phyloP scores from a whole-genome alignment of 1,140 invertebrate genomes.

The Cyrtorhinus lividipennis region DNA sequence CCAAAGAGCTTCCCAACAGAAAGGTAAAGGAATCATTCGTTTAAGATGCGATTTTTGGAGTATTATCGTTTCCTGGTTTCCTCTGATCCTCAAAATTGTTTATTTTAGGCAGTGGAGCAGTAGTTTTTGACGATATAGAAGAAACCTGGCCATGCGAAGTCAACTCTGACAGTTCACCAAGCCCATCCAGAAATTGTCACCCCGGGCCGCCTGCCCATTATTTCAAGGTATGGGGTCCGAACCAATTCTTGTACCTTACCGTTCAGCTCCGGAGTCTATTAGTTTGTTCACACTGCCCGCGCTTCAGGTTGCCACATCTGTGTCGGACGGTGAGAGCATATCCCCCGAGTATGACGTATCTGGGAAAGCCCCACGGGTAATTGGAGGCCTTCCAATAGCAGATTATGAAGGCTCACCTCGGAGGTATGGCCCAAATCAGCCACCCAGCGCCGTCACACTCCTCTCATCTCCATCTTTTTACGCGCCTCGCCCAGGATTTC shows the following conservation, averaged over 20 bases:
- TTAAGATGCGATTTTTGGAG: neutral
- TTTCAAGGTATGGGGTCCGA: slow-evolving; percentile 35
- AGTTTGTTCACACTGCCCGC: neutral
- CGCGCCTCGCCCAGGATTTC: slow-evolving; percentile 54
- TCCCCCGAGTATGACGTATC: slow-evolving; percentile 31
- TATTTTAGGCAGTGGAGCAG: slow-evolving; percentile 41
- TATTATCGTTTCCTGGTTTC: too few species aligned
- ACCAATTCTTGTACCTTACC: too few species aligned
- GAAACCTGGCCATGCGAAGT: slow-evolving; percentile 31
- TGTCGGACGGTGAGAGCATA: slow-evolving; percentile 36
- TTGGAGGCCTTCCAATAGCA: slow-evolving; percentile 74
- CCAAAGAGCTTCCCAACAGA: slow-evolving; percentile 22
- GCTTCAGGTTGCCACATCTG: slow-evolving; percentile 30
- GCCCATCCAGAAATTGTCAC: slow-evolving; percentile 32
- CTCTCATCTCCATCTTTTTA: slow-evolving; percentile 48
- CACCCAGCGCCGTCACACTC: slow-evolving; percentile 40
- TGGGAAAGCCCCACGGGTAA: slow-evolving; percentile 55
- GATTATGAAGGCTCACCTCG: slow-evolving; percentile 84
- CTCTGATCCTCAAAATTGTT: too few species aligned
- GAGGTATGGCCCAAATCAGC: slow-evolving; percentile 50
- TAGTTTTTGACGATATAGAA: slow-evolving; percentile 70
- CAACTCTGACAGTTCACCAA: slow-evolving; percentile 31
- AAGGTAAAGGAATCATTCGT: slow-evolving; percentile 15
- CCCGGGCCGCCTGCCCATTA: slow-evolving; percentile 36
- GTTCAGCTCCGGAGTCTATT: too few species aligned